Evolutionary conservation across 2,113 vertebrate genomes (phyloP).

Genomic region (Bombycilla garrulus): DNA sequence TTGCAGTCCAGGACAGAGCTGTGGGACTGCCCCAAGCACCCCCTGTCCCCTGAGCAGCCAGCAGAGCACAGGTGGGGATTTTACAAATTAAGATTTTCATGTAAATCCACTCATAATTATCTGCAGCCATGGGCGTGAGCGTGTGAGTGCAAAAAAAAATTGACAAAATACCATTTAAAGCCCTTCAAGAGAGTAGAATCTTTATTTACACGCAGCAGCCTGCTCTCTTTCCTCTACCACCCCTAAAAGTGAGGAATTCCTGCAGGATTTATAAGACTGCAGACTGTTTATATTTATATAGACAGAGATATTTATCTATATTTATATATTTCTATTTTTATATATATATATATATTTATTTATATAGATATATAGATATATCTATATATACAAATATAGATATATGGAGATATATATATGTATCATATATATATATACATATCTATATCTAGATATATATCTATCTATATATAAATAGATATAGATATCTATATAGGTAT

Average conservation of each 20-base stretch:
- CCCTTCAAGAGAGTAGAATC: background rate
- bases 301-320: no score
- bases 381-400: no score
- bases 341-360: no score
- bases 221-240: background rate
- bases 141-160: background rate
- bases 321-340: no score
- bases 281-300: no score
- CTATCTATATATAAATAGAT: no score
- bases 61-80: background rate
- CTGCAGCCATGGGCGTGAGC: rapidly evolving
- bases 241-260: rapidly evolving
- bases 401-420: no score
- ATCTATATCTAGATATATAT: no score
- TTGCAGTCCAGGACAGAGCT: background rate
- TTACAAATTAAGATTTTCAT: rapidly evolving
- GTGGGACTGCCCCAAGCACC: rapidly evolving
- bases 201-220: background rate
- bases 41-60: background rate
- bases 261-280: background rate
- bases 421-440: no score
- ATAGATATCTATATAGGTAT: no score
- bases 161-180: background rate
- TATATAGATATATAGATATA: no score
- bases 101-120: rapidly evolving